These are phyloP conservation scores for Pantala flavescens DNA, from an alignment of 1,140 invertebrate species.

Conservation along the genomic window DNA sequence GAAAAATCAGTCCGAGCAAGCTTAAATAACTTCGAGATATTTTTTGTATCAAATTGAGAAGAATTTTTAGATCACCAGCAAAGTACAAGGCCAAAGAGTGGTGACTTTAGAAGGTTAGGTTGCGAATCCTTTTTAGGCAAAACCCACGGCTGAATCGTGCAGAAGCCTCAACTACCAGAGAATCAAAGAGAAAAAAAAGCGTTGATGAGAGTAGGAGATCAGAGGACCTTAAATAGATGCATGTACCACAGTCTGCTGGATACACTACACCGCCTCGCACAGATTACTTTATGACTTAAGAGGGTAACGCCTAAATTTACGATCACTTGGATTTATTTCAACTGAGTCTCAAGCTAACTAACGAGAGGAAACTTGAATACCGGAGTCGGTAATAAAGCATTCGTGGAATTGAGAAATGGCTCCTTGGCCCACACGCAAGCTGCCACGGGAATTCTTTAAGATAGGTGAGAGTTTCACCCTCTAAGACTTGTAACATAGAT, in stretches of 20 bases:
- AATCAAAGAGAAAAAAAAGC: neutral
- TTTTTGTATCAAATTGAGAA: no score
- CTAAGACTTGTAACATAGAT: neutral
- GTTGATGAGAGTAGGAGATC: neutral
- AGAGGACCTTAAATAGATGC: neutral
- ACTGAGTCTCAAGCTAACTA: neutral
- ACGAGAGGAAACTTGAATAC: slow-evolving; percentile 9
- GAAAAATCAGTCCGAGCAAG: no score
- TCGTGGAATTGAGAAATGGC: slow-evolving; percentile 2
- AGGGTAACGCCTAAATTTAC: neutral
- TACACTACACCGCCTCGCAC: neutral
- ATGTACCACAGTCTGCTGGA: neutral
- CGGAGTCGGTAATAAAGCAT: neutral
- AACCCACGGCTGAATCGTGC: no score
- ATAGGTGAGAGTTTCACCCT: neutral
- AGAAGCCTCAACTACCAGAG: neutral
- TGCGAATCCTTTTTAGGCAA: no score
- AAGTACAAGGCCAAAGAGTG: no score
- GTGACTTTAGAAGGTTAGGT: no score
- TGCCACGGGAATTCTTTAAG: neutral
- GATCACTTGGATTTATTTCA: neutral
- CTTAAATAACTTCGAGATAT: no score
- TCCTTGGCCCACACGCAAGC: slow-evolving; percentile 1
- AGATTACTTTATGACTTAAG: neutral
- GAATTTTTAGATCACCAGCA: no score